Evolutionary conservation across 2,113 vertebrate genomes (phyloP).

Genomic region (Chrysemys picta): DNA sequence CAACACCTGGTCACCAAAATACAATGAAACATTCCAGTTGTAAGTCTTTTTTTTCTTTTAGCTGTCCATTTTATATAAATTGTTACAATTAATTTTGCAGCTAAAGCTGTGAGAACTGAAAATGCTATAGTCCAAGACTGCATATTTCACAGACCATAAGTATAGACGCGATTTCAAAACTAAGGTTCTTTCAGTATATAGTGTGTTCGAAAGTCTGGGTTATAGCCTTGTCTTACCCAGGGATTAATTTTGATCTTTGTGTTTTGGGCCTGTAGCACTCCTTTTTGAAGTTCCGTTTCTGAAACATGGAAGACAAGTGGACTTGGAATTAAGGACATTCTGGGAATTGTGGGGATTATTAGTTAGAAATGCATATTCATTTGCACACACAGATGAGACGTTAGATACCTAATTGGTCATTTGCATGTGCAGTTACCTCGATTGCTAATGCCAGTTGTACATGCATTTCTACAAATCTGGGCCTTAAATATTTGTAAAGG

Average conservation of each 20-base stretch:
- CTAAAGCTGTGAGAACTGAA: neutral
- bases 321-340: neutral
- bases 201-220: neutral
- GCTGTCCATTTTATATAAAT: neutral
- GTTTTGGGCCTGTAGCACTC: neutral
- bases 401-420: neutral
- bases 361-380: neutral
- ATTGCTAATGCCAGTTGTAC: neutral
- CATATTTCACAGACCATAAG: neutral
- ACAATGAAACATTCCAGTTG: slow-evolving; percentile 99
- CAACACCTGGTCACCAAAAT: slow-evolving; percentile 99
- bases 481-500: neutral
- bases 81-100: neutral
- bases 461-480: neutral
- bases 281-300: neutral
- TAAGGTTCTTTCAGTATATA: neutral
- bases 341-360: neutral
- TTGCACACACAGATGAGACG: neutral
- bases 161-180: neutral
- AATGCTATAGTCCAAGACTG: neutral
- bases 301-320: neutral
- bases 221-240: neutral
- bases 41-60: slow-evolving; percentile 79
- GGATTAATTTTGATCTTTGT: neutral
- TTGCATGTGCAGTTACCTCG: neutral